A percentile compares a stretch with the other conserved stretches of the same genome.
phyloP scores from a whole-genome alignment of 35 echinoderm and acorn worm genomes.

The Eucidaris tribuloides region DNA sequence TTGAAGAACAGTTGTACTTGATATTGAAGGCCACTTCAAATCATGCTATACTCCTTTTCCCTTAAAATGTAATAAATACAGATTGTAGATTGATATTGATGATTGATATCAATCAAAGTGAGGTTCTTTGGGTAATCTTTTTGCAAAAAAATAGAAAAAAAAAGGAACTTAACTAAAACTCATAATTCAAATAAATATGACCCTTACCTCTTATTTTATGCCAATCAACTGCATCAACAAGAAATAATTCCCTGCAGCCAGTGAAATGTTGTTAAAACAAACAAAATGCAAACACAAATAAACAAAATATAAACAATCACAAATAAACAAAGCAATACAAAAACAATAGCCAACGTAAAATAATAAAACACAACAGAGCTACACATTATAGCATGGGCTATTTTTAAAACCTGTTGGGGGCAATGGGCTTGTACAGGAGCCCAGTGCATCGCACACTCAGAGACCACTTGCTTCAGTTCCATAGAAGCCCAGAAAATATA shows the following conservation, averaged over 20 bases:
- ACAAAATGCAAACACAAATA: too few relatives aligned
- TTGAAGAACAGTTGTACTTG: not conserved
- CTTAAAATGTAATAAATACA: not conserved
- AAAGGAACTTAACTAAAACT: not conserved
- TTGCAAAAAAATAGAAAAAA: not conserved
- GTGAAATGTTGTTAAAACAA: too few relatives aligned
- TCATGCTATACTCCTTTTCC: not conserved
- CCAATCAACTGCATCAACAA: slow-evolving; percentile 73
- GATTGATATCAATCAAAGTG: not conserved
- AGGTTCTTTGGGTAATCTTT: not conserved
- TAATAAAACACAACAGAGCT: not conserved
- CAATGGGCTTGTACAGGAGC: too few relatives aligned
- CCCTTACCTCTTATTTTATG: slow-evolving; percentile 87
- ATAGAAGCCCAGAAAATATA: too few relatives aligned
- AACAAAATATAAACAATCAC: not conserved
- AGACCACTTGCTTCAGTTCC: too few relatives aligned
- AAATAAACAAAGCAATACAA: not conserved
- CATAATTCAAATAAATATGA: not conserved
- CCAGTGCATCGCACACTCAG: too few relatives aligned
- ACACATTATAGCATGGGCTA: not conserved
- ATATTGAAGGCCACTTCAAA: not conserved
- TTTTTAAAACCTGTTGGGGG: not conserved
- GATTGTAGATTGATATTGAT: not conserved
- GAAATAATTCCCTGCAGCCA: slow-evolving; percentile 65
- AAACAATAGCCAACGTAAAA: not conserved